These are phyloP conservation scores for Drosophila grimshawi DNA, from an alignment of 1,140 invertebrate genomes.

Conservation along the genomic window DNA sequence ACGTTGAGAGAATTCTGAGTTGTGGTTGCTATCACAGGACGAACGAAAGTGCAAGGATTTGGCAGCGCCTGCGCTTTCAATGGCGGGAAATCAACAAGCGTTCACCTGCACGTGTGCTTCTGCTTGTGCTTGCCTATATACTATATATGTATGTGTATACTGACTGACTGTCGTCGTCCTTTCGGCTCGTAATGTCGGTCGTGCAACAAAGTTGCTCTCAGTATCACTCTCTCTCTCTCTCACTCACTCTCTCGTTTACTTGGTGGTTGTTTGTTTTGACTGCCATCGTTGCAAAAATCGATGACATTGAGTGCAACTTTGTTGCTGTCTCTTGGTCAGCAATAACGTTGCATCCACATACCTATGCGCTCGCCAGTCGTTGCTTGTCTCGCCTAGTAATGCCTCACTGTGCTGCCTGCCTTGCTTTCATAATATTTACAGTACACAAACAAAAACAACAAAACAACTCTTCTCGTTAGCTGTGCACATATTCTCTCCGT, in stretches of 20 bases:
- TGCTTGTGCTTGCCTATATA: not conserved
- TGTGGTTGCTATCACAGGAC: constrained; percentile 44
- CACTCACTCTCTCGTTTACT: constrained; percentile 40
- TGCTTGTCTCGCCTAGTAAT: constrained; percentile 56
- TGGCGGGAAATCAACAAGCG: constrained; percentile 73
- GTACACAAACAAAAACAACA: constrained; percentile 62
- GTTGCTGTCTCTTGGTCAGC: constrained; percentile 52
- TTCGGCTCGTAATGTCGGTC: constrained; percentile 66
- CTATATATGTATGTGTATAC: not conserved
- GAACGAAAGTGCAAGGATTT: constrained; percentile 76
- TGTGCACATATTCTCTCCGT: constrained; percentile 45
- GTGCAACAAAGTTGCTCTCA: constrained; percentile 81
- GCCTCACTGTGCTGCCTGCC: constrained; percentile 14
- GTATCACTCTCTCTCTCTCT: constrained; percentile 24
- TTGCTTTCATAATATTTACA: constrained; percentile 63
- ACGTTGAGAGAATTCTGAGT: constrained; percentile 18
- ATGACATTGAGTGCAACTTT: constrained; percentile 84
- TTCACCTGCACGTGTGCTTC: constrained; percentile 54
- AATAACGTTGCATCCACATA: constrained; percentile 50
- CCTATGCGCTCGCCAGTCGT: constrained; percentile 19
- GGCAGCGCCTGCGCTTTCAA: constrained; percentile 54
- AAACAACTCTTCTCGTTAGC: constrained; percentile 4
- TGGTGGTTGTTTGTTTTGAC: constrained; percentile 70
- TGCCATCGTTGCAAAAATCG: constrained; percentile 66
- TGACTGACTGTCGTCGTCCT: constrained; percentile 50